Base-by-base conservation (phyloP, 2,113 vertebrate species). In the Euleptes europaea region DNA sequence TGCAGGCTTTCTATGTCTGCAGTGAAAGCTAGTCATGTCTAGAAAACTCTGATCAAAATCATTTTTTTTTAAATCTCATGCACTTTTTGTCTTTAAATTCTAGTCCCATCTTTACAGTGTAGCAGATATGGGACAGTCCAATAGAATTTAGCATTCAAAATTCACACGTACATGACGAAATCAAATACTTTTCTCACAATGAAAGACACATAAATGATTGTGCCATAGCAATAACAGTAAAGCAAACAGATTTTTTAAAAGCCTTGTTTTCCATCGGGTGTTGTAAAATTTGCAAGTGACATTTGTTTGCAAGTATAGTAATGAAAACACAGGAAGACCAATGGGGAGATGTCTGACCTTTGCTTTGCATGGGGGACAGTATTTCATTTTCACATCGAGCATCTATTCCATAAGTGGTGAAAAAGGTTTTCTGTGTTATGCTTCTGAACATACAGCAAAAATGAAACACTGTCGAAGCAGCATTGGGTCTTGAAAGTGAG, bases 201-300 rank as follows among this genome's bases (percentile, higher is more conserved):
- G 63, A 83, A 28, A 80, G 84, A 78, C 33, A 35, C 78, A 84
- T 78, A 94, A 91, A 90, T 88, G 92, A 82, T 79, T 84, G 14
- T 78, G 57, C 78, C 72, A 73, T 26, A 66, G 9, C 57, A 33
- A 70, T 67, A 86, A 35, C 31, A 35, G 88, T 92, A 92, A 80
- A 92, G 78, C 89, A 88, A 91, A 31, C 80, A 83, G 90, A 83
- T 83, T 70, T 14, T 78, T 4, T 35, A 14, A 6, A 33, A 26
- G n/a, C 83, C 49, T 67, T 86, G 47, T 76, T 92, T 92, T 84
- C 89, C 80, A 93, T 51, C 21, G 74, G 65, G 69, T 90, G 88
- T 82, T 84, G 12, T 89, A 92, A 87, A 79, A 78, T 42, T 13
- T 86, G 44, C 65, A 79, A 73, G 33, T 87, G 66, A 84, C 84